A percentile compares a stretch with the other conserved stretches of the same genome.
Conservation (phyloP, 2,888 invertebrate species). For the Abrostola triplasia region DNA sequence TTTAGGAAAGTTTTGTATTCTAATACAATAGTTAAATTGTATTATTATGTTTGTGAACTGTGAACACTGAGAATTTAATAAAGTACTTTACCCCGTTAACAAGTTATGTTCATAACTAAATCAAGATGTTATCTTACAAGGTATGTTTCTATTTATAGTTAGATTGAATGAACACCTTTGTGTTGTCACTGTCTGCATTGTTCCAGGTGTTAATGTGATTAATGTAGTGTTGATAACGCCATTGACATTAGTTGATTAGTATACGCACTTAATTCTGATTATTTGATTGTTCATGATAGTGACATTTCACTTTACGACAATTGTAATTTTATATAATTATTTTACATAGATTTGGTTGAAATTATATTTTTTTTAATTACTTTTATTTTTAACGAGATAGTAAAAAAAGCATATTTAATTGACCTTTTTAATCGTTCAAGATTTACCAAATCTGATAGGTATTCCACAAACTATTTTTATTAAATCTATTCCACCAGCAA, state of each 20-base stretch:
- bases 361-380: too few relatives aligned
- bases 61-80: constrained; percentile 3
- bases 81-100: constrained; percentile 6
- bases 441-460: too few relatives aligned
- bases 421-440: too few relatives aligned
- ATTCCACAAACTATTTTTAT: too few relatives aligned
- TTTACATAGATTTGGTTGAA: too few relatives aligned
- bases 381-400: too few relatives aligned
- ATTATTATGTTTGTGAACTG: background rate
- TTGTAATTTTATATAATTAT: too few relatives aligned
- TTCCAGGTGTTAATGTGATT: background rate
- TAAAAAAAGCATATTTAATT: too few relatives aligned
- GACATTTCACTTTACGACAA: too few relatives aligned
- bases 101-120: background rate
- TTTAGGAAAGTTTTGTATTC: background rate
- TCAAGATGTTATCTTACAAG: background rate
- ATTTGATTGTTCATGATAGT: too few relatives aligned
- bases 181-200: background rate
- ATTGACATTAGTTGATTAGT: background rate
- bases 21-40: background rate
- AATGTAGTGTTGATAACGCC: background rate
- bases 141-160: background rate
- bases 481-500: too few relatives aligned
- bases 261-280: too few relatives aligned
- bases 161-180: background rate